These are phyloP conservation scores for Agrenia bidenticulata DNA, from an alignment of 2,888 invertebrate genomes.

Conservation along the genomic window DNA sequence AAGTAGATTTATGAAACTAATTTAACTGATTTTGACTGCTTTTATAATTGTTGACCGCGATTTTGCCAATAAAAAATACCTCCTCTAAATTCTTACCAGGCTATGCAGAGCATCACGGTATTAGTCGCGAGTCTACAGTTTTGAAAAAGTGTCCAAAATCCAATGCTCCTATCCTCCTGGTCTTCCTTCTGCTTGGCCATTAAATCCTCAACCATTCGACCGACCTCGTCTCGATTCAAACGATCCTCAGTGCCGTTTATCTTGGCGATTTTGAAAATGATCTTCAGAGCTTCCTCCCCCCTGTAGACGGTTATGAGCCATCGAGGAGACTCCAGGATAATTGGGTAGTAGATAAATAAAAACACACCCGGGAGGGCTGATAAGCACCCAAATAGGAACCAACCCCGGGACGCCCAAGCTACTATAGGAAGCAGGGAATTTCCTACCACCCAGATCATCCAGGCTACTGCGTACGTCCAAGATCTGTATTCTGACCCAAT, in stretches of 20 bases:
- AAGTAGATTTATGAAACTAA: too few species aligned
- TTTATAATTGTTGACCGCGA: too few species aligned
- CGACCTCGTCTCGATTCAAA: slow-evolving; percentile 13
- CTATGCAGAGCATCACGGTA: too few species aligned
- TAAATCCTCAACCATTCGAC: slow-evolving; percentile 14
- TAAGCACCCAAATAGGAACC: slow-evolving; percentile 53
- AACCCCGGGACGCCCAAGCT: too few species aligned
- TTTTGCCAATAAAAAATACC: too few species aligned
- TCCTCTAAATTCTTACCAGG: too few species aligned
- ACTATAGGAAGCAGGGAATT: too few species aligned
- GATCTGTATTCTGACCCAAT: too few species aligned
- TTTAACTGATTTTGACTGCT: too few species aligned
- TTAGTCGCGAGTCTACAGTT: slow-evolving; percentile 45
- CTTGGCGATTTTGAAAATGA: slow-evolving; percentile 36
- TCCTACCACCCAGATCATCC: too few species aligned
- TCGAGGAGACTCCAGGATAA: slow-evolving; percentile 53
- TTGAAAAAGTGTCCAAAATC: slow-evolving; percentile 49
- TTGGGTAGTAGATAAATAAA: slow-evolving; percentile 43
- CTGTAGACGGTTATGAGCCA: slow-evolving; percentile 50
- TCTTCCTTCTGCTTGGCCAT: too few species aligned
- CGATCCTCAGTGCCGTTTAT: slow-evolving; percentile 20
- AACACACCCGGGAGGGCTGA: slow-evolving; percentile 49
- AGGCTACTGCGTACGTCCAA: too few species aligned
- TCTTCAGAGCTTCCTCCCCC: slow-evolving; percentile 29
- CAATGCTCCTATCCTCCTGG: slow-evolving; percentile 2